Percentiles rank a stretch among this genome's conserved stretches.
phyloP scores from a whole-genome alignment of 2,797 vertebrate species.

The Cirrhinus molitorella region DNA sequence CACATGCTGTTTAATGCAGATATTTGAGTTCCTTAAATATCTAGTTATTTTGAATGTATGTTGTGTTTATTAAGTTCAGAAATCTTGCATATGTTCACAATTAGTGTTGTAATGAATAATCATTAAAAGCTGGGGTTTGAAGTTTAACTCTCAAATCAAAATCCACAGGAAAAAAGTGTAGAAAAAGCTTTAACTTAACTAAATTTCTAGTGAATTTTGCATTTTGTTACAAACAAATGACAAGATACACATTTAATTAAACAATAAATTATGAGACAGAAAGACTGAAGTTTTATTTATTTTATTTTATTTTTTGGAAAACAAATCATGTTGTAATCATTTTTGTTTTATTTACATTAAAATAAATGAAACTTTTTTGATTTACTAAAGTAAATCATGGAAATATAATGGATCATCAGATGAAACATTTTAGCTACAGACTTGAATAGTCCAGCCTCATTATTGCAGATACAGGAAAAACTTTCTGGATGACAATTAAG shows the following conservation, averaged over 20 bases:
- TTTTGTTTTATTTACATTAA: background rate
- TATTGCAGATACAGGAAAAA: background rate
- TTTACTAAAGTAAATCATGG: background rate
- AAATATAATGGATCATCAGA: background rate
- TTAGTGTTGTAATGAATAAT: background rate
- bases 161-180: too few relatives aligned
- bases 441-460: background rate
- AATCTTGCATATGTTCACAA: background rate
- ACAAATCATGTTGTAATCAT: too few relatives aligned
- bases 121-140: too few relatives aligned
- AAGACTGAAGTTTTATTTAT: too few relatives aligned
- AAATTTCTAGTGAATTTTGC: background rate
- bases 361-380: background rate
- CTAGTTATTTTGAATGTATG: background rate
- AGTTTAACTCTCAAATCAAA: too few relatives aligned
- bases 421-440: background rate
- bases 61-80: background rate
- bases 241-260: background rate
- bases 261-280: background rate
- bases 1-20: background rate
- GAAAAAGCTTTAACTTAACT: background rate
- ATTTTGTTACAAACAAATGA: background rate
- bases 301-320: too few relatives aligned
- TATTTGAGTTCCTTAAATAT: background rate
- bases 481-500: slow-evolving; percentile 1